These are phyloP conservation scores for Acropternis orthonyx DNA, from an alignment of 2,797 vertebrate genomes.

Conservation along the genomic window DNA sequence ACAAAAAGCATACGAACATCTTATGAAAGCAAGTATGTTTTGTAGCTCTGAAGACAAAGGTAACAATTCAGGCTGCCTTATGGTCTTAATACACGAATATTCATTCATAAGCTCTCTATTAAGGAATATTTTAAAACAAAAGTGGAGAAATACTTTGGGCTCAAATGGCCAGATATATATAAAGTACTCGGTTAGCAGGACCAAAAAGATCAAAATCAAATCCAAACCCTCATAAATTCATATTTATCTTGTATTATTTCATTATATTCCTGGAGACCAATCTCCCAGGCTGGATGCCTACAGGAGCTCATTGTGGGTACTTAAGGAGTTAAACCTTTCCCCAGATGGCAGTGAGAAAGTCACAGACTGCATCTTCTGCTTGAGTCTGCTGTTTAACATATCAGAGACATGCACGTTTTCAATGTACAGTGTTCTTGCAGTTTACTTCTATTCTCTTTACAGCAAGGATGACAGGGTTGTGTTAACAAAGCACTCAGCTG, in stretches of 20 bases:
- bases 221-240: not conserved
- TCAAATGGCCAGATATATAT: not conserved
- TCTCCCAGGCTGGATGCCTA: not conserved
- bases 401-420: not conserved
- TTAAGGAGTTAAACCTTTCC: not conserved
- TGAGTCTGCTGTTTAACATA: not conserved
- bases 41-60: not conserved
- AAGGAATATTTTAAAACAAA: not conserved
- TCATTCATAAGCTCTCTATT: not conserved
- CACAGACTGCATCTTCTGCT: not conserved
- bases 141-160: not conserved
- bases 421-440: not conserved
- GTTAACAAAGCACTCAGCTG: not conserved
- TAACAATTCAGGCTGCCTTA: not conserved
- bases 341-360: not conserved
- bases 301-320: accelerated
- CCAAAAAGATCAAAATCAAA: not conserved
- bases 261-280: not conserved
- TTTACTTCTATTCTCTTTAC: not conserved
- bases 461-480: not conserved
- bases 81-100: not conserved
- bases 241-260: not conserved
- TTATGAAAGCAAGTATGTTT: not conserved
- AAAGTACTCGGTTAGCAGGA: not conserved
- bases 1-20: not conserved